Conservation (phyloP, 2,113 vertebrate species). For the Pangasianodon hypophthalmus region DNA sequence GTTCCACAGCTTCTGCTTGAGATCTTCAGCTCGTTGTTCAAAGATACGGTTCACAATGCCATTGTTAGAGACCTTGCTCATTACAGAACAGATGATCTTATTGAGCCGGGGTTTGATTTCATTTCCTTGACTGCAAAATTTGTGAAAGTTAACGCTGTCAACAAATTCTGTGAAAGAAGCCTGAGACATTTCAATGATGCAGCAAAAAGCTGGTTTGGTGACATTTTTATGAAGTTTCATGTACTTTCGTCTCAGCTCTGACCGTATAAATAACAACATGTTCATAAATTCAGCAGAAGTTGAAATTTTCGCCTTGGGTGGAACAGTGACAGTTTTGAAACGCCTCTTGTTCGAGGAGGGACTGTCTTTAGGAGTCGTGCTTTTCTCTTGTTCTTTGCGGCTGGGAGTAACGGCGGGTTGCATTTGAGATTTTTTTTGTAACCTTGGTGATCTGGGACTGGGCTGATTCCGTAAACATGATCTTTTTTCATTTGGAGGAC, state of each 20-base stretch:
- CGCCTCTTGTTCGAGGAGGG: conserved; percentile 65
- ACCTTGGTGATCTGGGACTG: conserved; percentile 55
- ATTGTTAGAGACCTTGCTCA: conserved; percentile 85
- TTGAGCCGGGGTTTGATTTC: conserved; percentile 81
- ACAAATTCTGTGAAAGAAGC: conserved; percentile 86
- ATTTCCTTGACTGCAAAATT: conserved; percentile 74
- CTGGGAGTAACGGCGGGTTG: conserved; percentile 30
- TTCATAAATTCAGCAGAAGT: conserved; percentile 85
- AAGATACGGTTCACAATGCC: conserved; percentile 91
- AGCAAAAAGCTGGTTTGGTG: conserved; percentile 85
- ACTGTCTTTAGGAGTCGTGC: conserved; percentile 49
- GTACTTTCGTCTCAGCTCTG: conserved; percentile 87
- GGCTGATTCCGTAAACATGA: conserved; percentile 51
- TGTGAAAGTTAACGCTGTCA: conserved; percentile 80
- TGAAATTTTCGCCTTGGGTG: conserved; percentile 69
- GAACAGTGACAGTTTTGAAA: conserved; percentile 71
- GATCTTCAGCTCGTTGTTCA: conserved; percentile 85
- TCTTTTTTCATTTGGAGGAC: conserved; percentile 60
- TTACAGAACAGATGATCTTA: conserved; percentile 80
- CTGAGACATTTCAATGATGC: conserved; percentile 87
- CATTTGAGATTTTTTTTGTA: conserved; percentile 51
- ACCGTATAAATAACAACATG: conserved; percentile 81
- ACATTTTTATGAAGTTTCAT: conserved; percentile 96
- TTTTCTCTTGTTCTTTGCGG: conserved; percentile 37
- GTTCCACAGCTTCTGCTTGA: conserved; percentile 93